These are phyloP conservation scores for Drosophila meridionalis DNA, from an alignment of 2,888 invertebrate species.

Conservation along the genomic window DNA sequence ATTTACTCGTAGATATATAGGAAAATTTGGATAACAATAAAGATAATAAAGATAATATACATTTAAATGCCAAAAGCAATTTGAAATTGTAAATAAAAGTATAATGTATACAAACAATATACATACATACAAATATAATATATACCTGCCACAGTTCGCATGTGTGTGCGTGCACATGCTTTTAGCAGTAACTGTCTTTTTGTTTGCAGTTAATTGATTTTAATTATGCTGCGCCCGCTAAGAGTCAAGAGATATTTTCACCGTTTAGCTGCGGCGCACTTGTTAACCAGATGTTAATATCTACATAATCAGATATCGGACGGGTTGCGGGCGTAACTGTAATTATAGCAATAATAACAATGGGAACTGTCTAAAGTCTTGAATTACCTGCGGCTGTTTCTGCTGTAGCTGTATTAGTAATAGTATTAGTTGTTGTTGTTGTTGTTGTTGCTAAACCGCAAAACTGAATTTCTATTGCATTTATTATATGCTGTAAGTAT, in stretches of 20 bases:
- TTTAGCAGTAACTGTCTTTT: conserved; percentile 45
- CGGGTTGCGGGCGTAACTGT: conserved; percentile 17
- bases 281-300: conserved; percentile 77
- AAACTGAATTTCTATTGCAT: conserved; percentile 64
- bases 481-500: conserved; percentile 55
- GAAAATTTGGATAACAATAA: background rate
- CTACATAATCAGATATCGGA: conserved; percentile 35
- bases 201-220: conserved; percentile 68
- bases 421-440: conserved; percentile 13
- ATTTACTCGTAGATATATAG: background rate
- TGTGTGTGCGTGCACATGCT: conserved; percentile 12
- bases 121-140: background rate
- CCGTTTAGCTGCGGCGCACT: conserved; percentile 76
- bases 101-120: background rate
- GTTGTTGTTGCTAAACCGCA: conserved; percentile 60
- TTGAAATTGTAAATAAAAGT: background rate
- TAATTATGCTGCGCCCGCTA: conserved; percentile 73
- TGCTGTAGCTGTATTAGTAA: background rate
- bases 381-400: conserved; percentile 59
- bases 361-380: conserved; percentile 66
- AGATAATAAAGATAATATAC: too few relatives aligned
- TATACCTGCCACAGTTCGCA: background rate
- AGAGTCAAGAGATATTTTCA: conserved; percentile 68
- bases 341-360: conserved; percentile 70
- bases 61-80: background rate